These are phyloP conservation scores for Operophtera brumata DNA, from an alignment of 2,888 invertebrate genomes.

Conservation along the genomic window DNA sequence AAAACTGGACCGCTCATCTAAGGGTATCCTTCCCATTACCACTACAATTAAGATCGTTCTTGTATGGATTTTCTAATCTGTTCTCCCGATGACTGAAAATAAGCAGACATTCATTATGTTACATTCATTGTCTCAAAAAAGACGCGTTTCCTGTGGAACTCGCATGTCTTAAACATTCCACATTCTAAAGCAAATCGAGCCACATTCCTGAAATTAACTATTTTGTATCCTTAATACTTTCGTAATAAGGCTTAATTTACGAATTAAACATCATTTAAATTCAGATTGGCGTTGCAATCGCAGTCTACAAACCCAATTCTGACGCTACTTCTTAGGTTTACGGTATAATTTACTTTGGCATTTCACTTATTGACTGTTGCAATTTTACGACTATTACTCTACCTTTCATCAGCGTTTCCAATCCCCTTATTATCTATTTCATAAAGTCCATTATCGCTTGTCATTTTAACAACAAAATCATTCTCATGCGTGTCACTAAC, in stretches of 20 bases:
- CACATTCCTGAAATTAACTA: conserved; percentile 28
- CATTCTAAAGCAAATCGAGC: conserved; percentile 31
- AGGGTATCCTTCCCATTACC: too few species aligned
- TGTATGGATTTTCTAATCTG: too few species aligned
- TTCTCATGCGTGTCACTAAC: conserved; percentile 10
- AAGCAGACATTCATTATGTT: neutral
- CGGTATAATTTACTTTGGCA: conserved; percentile 9
- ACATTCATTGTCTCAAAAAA: neutral
- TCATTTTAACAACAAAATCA: conserved; percentile 20
- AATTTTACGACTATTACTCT: conserved; percentile 22
- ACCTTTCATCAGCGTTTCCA: conserved; percentile 10
- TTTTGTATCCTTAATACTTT: conserved; percentile 28
- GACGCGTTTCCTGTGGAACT: conserved; percentile 11
- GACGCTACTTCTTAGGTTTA: conserved; percentile 4
- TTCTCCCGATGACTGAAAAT: neutral
- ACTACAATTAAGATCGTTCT: too few species aligned
- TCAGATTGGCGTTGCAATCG: conserved; percentile 17
- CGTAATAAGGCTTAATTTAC: conserved; percentile 30
- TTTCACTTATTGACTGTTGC: conserved; percentile 21
- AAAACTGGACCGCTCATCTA: too few species aligned
- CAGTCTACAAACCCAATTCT: conserved; percentile 2
- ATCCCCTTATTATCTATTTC: conserved; percentile 8
- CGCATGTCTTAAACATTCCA: conserved; percentile 23
- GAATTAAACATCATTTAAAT: conserved; percentile 30
- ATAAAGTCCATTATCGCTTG: conserved; percentile 18